These are phyloP conservation scores for Scrobipalpa atriplicella DNA, from an alignment of 2,888 invertebrate genomes.

Conservation along the genomic window DNA sequence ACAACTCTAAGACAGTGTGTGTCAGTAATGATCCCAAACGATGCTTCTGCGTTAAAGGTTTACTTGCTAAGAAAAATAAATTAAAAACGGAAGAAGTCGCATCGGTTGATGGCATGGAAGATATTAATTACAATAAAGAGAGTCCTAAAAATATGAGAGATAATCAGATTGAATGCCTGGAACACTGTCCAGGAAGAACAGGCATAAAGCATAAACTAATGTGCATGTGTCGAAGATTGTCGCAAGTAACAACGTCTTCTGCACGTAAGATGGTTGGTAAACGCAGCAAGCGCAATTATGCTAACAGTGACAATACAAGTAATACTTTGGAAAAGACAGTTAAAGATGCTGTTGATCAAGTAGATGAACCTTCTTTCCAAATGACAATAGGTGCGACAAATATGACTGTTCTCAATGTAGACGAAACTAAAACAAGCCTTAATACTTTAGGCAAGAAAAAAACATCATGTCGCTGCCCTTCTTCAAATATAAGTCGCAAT, in stretches of 20 bases:
- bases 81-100: not conserved
- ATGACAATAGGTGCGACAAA: constrained; percentile 46
- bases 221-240: not conserved
- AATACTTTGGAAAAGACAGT: constrained; percentile 14
- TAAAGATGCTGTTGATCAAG: constrained; percentile 37
- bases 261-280: not conserved
- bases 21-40: not conserved
- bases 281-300: not conserved
- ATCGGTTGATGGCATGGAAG: not conserved
- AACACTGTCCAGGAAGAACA: not conserved
- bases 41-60: not conserved
- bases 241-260: not conserved
- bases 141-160: not conserved
- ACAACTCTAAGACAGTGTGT: not conserved
- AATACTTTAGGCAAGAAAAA: constrained; percentile 37
- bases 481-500: constrained; percentile 31
- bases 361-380: constrained; percentile 45
- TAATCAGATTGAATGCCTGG: not conserved
- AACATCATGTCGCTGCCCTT: constrained; percentile 44
- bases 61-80: not conserved
- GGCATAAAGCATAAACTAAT: not conserved
- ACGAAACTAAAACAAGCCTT: constrained; percentile 46
- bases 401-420: constrained; percentile 45
- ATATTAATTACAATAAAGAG: not conserved
- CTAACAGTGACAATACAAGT: not conserved